These are phyloP conservation scores for Lepilemur septentrionalis DNA, from an alignment of 2,797 vertebrate species.

Conservation along the genomic window DNA sequence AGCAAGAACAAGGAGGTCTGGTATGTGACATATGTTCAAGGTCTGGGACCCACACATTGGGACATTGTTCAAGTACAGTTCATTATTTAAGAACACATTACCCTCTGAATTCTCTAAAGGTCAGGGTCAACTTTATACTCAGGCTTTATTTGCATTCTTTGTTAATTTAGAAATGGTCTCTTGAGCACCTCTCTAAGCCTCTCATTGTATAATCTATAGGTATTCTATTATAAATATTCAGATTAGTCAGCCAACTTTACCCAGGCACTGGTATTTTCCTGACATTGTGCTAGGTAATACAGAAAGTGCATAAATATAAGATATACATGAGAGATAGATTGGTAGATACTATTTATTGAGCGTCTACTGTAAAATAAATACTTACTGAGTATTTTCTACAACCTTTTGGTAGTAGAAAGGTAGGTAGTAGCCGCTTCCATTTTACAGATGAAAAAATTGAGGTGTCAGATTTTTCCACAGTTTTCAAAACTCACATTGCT, in stretches of 20 bases:
- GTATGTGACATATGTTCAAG: neutral
- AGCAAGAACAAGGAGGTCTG: neutral
- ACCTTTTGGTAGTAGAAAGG: neutral
- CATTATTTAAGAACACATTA: conserved; percentile 39
- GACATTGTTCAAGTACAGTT: neutral
- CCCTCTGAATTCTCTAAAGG: conserved; percentile 38
- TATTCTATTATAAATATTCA: neutral
- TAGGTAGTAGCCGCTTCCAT: neutral
- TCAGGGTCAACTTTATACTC: conserved; percentile 47
- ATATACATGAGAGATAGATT: neutral
- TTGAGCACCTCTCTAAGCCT: neutral
- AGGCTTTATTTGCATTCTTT: conserved; percentile 46
- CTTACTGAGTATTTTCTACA: neutral
- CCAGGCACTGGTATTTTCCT: neutral
- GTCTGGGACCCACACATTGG: neutral
- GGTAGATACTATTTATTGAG: neutral
- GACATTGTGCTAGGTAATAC: neutral
- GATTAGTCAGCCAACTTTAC: neutral
- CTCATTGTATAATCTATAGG: neutral
- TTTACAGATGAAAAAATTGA: neutral
- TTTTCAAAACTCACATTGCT: neutral
- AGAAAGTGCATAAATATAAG: neutral
- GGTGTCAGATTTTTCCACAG: neutral
- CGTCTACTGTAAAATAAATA: neutral
- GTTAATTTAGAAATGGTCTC: conserved; percentile 26